Percentiles rank a stretch among this genome's conserved stretches.
Evolutionary conservation across 2,113 vertebrate species (phyloP).

Genomic region (Turdus rufiventris): DNA sequence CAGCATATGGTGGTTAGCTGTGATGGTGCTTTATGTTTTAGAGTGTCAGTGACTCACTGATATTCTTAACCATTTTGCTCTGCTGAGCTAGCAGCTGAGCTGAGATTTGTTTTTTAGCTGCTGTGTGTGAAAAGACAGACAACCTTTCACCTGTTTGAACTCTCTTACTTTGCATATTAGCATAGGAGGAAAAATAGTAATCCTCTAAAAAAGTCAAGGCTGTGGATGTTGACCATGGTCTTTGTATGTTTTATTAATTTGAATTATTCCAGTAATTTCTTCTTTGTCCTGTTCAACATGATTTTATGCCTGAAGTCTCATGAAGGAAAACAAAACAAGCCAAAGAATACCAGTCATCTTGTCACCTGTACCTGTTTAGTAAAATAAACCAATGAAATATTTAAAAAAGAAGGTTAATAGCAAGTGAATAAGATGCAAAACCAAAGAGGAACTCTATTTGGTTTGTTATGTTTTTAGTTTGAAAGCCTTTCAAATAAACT

Average conservation of each 20-base stretch:
- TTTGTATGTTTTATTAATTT: neutral
- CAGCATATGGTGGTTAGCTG: slow-evolving; percentile 20
- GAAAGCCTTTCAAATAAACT: neutral
- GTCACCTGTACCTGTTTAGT: neutral
- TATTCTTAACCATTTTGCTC: neutral
- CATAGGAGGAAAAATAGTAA: neutral
- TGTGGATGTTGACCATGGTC: neutral
- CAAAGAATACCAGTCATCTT: neutral
- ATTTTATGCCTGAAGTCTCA: neutral
- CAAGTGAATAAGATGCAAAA: neutral
- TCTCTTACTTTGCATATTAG: neutral
- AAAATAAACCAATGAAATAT: neutral
- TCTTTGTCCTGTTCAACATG: neutral
- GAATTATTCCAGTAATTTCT: neutral
- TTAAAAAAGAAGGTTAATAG: neutral
- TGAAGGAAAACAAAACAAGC: neutral
- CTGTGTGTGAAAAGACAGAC: neutral
- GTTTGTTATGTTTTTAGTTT: neutral
- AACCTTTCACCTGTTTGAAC: neutral
- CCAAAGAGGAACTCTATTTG: neutral
- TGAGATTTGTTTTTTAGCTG: neutral
- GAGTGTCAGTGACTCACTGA: neutral
- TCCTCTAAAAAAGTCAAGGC: neutral
- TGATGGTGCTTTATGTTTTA: neutral
- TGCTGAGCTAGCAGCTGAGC: neutral